These are phyloP conservation scores for Alectoris magna DNA, from an alignment of 2,797 vertebrate species.

Conservation along the genomic window DNA sequence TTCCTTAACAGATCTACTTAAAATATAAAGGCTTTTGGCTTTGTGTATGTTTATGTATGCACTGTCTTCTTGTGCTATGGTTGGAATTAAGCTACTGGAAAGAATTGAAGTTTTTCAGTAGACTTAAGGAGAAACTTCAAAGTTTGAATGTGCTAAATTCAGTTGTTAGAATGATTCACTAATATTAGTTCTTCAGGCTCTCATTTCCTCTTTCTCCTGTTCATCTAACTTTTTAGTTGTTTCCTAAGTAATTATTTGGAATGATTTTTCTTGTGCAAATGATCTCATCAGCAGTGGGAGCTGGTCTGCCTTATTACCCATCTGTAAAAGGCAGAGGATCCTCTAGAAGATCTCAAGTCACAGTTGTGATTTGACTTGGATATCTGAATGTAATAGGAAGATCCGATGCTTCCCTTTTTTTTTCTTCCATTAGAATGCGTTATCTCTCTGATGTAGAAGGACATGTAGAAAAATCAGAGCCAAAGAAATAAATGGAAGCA, in stretches of 20 bases:
- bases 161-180: not conserved
- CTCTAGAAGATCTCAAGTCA: not conserved
- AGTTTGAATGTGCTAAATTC: not conserved
- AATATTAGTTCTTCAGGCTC: not conserved
- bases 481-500: not conserved
- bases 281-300: not conserved
- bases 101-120: not conserved
- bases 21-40: not conserved
- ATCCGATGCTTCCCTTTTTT: not conserved
- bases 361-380: not conserved
- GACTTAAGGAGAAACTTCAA: not conserved
- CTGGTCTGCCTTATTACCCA: fast-evolving
- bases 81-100: not conserved
- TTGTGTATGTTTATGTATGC: not conserved
- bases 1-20: not conserved
- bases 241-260: not conserved
- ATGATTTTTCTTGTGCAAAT: not conserved
- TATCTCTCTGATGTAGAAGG: not conserved
- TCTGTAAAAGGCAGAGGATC: not conserved
- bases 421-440: not conserved
- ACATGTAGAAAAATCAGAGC: not conserved
- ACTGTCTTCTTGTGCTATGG: not conserved
- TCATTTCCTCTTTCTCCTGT: not conserved
- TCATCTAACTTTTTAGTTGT: not conserved
- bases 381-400: not conserved